Evolutionary conservation across 2,113 vertebrate species (phyloP).

Genomic region (Bucco capensis): DNA sequence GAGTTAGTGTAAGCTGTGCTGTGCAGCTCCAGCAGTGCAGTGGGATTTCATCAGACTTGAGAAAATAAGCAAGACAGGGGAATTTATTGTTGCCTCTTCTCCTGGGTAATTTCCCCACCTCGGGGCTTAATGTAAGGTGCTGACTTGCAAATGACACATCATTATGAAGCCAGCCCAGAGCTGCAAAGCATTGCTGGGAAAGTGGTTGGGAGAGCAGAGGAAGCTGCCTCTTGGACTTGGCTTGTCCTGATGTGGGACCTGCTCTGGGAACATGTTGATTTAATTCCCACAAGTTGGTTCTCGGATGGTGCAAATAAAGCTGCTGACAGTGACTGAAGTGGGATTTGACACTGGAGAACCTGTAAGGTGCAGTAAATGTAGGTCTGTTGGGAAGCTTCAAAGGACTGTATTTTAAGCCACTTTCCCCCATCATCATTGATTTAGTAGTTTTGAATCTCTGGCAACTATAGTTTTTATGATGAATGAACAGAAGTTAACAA

Average conservation of each 20-base stretch:
- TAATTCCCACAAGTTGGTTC: conserved; percentile 54
- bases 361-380: conserved; percentile 36
- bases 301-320: conserved; percentile 37
- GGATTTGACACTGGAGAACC: conserved; percentile 46
- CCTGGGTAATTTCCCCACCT: conserved; percentile 58
- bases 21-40: not conserved
- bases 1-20: conserved; percentile 1
- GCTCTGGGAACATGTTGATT: conserved; percentile 25
- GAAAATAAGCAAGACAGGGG: conserved; percentile 32
- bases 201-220: not conserved
- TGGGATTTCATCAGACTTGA: conserved; percentile 50
- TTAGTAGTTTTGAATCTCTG: conserved; percentile 20
- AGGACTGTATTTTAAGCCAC: conserved; percentile 32
- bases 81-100: conserved; percentile 41
- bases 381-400: conserved; percentile 46
- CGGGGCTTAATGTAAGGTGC: conserved; percentile 46
- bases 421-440: conserved; percentile 17
- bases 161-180: conserved; percentile 35
- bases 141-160: conserved; percentile 65
- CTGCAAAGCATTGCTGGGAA: conserved; percentile 52
- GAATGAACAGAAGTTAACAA: not conserved
- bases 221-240: conserved; percentile 26
- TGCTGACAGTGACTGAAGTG: conserved; percentile 56
- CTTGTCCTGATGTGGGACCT: conserved; percentile 19
- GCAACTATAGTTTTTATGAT: conserved; percentile 19